These are phyloP conservation scores for Harmothoe impar DNA, from an alignment of 2,888 invertebrate species.

Conservation along the genomic window DNA sequence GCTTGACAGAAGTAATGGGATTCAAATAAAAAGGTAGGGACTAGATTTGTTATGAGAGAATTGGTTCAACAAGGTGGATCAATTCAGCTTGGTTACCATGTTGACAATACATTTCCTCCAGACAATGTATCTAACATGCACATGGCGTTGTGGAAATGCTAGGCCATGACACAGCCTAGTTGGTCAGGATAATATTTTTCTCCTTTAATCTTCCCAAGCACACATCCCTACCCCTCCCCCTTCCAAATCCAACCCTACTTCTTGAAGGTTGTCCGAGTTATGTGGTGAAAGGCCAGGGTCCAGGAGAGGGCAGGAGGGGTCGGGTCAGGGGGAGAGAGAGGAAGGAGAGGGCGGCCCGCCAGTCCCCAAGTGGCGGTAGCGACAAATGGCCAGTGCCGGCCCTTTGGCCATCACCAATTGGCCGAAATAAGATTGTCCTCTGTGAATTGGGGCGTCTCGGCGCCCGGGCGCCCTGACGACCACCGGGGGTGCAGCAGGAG, in stretches of 20 bases:
- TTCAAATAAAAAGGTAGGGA: too few species aligned
- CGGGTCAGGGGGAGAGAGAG: background rate
- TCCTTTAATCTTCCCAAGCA: background rate
- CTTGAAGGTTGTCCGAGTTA: conserved; percentile 27
- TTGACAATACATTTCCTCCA: too few species aligned
- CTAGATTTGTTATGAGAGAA: too few species aligned
- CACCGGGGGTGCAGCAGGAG: background rate
- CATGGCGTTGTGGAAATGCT: too few species aligned
- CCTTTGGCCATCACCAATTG: conserved; percentile 61
- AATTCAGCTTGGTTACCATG: too few species aligned
- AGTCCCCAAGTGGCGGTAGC: conserved; percentile 52
- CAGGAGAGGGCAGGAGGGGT: background rate
- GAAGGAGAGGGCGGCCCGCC: conserved; percentile 36
- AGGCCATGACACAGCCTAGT: too few species aligned
- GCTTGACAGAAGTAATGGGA: too few species aligned
- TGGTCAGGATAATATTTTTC: conserved; percentile 27
- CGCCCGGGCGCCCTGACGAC: background rate
- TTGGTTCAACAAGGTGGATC: too few species aligned
- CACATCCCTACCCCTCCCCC: background rate
- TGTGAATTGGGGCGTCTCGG: conserved; percentile 56
- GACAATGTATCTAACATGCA: too few species aligned
- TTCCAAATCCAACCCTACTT: background rate
- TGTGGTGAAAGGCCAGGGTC: conserved; percentile 12
- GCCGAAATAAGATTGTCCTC: conserved; percentile 58
- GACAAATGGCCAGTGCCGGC: conserved; percentile 56